A percentile compares a stretch with the other conserved stretches of the same genome.
phyloP scores from a whole-genome alignment of 2,797 vertebrate genomes.

The Mus minutoides region DNA sequence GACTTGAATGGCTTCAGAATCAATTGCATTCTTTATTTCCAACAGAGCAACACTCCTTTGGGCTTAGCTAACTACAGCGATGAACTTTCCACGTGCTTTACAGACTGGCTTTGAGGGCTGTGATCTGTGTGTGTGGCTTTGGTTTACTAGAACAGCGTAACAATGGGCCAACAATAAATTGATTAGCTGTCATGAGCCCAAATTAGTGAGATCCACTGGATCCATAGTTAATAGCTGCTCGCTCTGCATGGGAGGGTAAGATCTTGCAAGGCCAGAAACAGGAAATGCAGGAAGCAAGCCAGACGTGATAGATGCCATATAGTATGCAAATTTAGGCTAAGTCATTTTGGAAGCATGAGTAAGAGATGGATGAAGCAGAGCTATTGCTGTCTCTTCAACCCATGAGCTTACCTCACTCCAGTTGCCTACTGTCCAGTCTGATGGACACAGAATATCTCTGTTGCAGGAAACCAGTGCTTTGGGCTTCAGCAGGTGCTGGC shows the following conservation, averaged over 20 bases:
- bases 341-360: not conserved
- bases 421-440: slow-evolving; percentile 93
- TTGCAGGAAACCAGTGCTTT: slow-evolving; percentile 94
- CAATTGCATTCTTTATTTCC: not conserved
- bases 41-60: not conserved
- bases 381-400: not conserved
- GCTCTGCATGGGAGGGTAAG: not conserved
- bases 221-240: not conserved
- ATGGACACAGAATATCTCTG: slow-evolving; percentile 93
- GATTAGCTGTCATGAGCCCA: not conserved
- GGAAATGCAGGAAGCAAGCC: not conserved
- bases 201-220: not conserved
- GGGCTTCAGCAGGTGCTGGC: slow-evolving; percentile 95
- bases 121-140: not conserved
- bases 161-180: not conserved
- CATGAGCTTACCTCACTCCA: slow-evolving; percentile 92
- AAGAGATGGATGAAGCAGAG: not conserved
- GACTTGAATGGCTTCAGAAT: not conserved
- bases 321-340: not conserved
- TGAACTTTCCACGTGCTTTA: not conserved
- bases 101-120: not conserved
- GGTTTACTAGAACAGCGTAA: not conserved
- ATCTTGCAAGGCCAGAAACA: not conserved
- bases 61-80: not conserved
- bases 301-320: not conserved